phyloP scores from a whole-genome alignment of 2,797 vertebrate genomes.

The Silurus lanzhouensis region DNA sequence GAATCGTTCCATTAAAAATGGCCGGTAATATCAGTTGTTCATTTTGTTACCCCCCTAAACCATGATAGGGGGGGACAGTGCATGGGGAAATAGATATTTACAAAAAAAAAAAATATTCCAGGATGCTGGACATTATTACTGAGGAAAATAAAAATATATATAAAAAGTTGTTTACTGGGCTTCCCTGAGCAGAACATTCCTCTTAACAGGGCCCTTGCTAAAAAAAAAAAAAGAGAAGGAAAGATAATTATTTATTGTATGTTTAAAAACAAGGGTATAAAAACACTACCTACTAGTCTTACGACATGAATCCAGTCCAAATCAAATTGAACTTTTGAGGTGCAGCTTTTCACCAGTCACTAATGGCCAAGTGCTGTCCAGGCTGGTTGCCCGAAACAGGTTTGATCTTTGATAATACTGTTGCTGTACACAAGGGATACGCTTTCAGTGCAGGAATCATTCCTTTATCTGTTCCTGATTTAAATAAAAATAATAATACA shows the following conservation, averaged over 20 bases:
- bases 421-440: constrained; percentile 70
- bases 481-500: not conserved
- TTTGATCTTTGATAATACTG: constrained; percentile 82
- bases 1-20: constrained; percentile 55
- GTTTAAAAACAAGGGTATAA: constrained; percentile 61
- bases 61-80: constrained; percentile 33
- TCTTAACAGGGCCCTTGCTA: constrained; percentile 62
- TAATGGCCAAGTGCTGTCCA: constrained; percentile 66
- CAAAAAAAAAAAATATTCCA: constrained; percentile 47
- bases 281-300: constrained; percentile 64
- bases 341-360: constrained; percentile 61
- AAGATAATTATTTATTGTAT: not conserved
- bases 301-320: constrained; percentile 49
- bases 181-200: constrained; percentile 75
- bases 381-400: constrained; percentile 57
- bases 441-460: constrained; percentile 80
- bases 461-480: constrained; percentile 68
- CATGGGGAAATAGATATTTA: constrained; percentile 57
- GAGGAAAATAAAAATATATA: constrained; percentile 44
- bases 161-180: constrained; percentile 54
- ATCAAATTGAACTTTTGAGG: constrained; percentile 53
- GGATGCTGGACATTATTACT: constrained; percentile 34
- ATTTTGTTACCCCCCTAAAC: not conserved
- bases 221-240: constrained; percentile 44
- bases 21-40: constrained; percentile 62